Evolutionary conservation across 2,888 invertebrate genomes (phyloP), one percentile per base, ranked within the genome.

Genomic region (Pammene fasciana): DNA sequence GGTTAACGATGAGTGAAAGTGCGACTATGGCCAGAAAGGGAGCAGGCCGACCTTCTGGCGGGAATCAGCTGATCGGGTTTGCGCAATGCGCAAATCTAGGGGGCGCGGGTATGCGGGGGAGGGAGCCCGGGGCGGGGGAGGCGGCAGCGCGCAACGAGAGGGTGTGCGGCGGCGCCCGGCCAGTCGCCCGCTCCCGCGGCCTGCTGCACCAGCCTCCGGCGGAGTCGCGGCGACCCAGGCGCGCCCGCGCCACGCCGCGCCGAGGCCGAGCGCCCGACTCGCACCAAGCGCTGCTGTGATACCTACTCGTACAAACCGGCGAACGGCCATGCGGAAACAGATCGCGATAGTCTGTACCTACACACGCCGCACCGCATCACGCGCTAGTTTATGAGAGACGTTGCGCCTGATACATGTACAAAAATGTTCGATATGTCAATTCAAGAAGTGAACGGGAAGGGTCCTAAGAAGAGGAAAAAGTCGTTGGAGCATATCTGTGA

Each of bases 41-140:
- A 82, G 80, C 75, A 74, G 76, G 80, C 79, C 84, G 85, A 87
- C 86, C 89, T 86, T 86, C 87, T 89, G 91, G 89, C 90, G 91
- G 90, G 91, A 92, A 92, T 90, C 92, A 92, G 92, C 92, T 92
- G 92, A 86, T 92, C 82, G 83, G 86, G 88, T 82, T 90, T 91
- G 92, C 92, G 92, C 92, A 92, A 84, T 92, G 92, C 92, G 92
- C 92, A 92, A 90, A 89, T 86, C 82, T 85, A 83, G 79, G 88
- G 86, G 84, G 83, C 46, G 79, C 74, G 84, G 82, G 79, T 79
- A 72, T 77, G 62, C 45, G 66, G 56, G 65, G 66, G 72, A n/a
- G 70, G 71, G 54, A 70, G 56, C 68, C 71, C 75, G 72, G 73
- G 56, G 68, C 54, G 71, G 74, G 67, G 72, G 75, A 70, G 72